These are phyloP conservation scores for Eubasilissa splendida DNA, from an alignment of 2,888 invertebrate species.

Conservation along the genomic window DNA sequence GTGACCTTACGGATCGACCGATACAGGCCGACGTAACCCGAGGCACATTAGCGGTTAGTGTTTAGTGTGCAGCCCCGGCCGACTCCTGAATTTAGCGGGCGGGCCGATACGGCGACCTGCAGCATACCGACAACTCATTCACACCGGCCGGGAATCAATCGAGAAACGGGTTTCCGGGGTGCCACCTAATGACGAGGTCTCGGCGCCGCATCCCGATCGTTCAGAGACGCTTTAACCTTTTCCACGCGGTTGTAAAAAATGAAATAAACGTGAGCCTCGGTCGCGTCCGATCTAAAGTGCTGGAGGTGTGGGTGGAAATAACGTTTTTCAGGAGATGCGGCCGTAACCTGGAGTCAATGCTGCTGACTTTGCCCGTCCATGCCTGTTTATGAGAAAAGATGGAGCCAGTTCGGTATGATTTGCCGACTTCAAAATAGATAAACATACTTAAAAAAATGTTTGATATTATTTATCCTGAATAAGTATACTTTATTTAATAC, in stretches of 20 bases:
- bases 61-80: slow-evolving; percentile 31
- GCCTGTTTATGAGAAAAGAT: no score
- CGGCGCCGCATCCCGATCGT: neutral
- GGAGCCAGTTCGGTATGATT: no score
- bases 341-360: no score
- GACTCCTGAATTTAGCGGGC: slow-evolving; percentile 49
- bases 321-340: neutral
- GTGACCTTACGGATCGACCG: slow-evolving; percentile 45
- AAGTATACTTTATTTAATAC: no score
- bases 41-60: slow-evolving; percentile 17
- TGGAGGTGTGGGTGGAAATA: slow-evolving; percentile 1
- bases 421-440: no score
- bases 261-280: slow-evolving; percentile 10
- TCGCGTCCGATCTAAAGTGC: slow-evolving; percentile 2
- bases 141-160: slow-evolving; percentile 36
- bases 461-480: no score
- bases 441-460: no score
- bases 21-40: slow-evolving; percentile 47
- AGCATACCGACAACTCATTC: slow-evolving; percentile 32
- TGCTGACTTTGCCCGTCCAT: no score
- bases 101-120: slow-evolving; percentile 31
- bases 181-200: slow-evolving; percentile 6
- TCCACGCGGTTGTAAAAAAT: neutral
- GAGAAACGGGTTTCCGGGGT: slow-evolving; percentile 28
- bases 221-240: neutral